phyloP scores from a whole-genome alignment of 2,113 vertebrate genomes.

The Geothlypis trichas region DNA sequence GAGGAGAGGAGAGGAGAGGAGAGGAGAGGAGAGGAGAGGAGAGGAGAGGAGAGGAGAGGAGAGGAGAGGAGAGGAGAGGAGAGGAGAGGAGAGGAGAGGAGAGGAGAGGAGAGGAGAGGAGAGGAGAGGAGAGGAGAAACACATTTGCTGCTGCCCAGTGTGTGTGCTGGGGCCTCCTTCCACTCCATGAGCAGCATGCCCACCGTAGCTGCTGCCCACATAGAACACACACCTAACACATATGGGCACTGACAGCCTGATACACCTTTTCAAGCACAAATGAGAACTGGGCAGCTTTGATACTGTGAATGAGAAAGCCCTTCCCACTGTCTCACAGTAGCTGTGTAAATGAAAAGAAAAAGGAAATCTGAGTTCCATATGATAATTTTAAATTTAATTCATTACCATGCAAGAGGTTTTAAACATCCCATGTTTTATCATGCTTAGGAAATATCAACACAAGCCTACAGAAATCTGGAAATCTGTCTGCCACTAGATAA shows the following conservation, averaged over 20 bases:
- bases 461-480: conserved; percentile 16
- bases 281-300: background rate
- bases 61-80: background rate
- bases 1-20: background rate
- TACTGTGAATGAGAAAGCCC: background rate
- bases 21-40: background rate
- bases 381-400: background rate
- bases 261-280: background rate
- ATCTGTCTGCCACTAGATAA: background rate
- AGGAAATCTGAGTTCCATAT: background rate
- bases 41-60: background rate
- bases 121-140: too few species aligned
- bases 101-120: background rate
- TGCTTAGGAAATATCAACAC: background rate
- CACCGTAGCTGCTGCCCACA: background rate
- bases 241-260: background rate
- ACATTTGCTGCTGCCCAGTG: background rate
- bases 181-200: background rate
- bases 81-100: background rate
- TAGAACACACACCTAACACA: background rate
- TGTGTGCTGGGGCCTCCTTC: background rate
- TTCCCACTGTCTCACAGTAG: background rate
- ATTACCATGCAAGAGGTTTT: background rate
- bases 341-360: background rate
- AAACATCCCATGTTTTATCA: background rate